Evolutionary conservation across 2,113 vertebrate genomes (phyloP).

Genomic region (Ictalurus furcatus): DNA sequence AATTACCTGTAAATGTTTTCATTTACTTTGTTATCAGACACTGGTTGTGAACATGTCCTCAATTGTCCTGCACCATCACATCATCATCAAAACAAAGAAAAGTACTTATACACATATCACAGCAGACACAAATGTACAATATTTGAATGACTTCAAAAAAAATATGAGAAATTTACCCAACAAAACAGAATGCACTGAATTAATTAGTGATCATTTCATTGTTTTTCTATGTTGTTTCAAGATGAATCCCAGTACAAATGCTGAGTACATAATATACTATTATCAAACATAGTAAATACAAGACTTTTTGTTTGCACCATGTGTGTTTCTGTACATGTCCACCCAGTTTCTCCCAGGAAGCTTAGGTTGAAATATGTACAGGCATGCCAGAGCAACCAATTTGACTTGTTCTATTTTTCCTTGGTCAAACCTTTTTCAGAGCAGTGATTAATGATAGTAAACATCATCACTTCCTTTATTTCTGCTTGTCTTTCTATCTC

Average conservation of each 20-base stretch:
- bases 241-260: background rate
- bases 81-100: background rate
- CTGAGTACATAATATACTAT: background rate
- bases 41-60: background rate
- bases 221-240: background rate
- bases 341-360: background rate
- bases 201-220: background rate
- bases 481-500: background rate
- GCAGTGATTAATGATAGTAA: slow-evolving; percentile 1
- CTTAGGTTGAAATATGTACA: slow-evolving; percentile 6
- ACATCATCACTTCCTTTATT: background rate
- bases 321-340: background rate
- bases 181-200: background rate
- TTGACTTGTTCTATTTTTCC: slow-evolving; percentile 4
- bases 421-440: background rate
- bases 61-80: background rate
- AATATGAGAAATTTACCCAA: background rate
- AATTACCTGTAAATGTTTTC: background rate
- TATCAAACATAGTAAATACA: background rate
- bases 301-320: background rate
- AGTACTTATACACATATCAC: background rate
- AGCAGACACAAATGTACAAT: background rate
- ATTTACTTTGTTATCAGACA: background rate
- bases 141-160: background rate
- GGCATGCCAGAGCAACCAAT: background rate